These are phyloP conservation scores for Boloria euphrosyne DNA, from an alignment of 2,888 invertebrate genomes.

Conservation along the genomic window DNA sequence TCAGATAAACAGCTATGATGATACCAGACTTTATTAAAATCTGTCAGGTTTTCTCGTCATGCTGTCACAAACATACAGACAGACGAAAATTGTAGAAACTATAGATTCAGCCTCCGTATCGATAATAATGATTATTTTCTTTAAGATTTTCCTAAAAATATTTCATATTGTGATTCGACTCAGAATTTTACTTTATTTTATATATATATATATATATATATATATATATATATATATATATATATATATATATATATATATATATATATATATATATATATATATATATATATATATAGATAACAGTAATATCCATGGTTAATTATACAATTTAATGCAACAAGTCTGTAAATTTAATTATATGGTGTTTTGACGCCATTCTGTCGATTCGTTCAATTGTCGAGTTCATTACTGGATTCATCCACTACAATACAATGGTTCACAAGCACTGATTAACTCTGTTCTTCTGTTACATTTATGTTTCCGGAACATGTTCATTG, in stretches of 20 bases:
- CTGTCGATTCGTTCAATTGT: conserved; percentile 25
- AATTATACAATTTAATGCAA: not conserved
- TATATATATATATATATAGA: not conserved
- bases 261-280: conserved; percentile 9
- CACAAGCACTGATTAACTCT: conserved; percentile 10
- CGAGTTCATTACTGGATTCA: conserved; percentile 22
- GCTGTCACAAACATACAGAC: too few relatives aligned
- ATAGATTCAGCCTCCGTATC: too few relatives aligned
- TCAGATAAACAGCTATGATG: too few relatives aligned
- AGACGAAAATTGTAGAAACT: too few relatives aligned
- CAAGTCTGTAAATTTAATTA: conserved; percentile 25
- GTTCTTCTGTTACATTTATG: conserved; percentile 13
- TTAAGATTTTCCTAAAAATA: not conserved
- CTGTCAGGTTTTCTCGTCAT: too few relatives aligned
- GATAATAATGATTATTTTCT: too few relatives aligned
- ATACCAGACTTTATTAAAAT: too few relatives aligned
- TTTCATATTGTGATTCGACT: not conserved
- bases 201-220: conserved; percentile 4
- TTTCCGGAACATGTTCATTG: conserved; percentile 11
- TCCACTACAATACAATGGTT: conserved; percentile 29
- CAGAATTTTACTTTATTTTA: not conserved
- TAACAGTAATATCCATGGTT: conserved; percentile 7
- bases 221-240: conserved; percentile 5
- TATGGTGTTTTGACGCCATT: conserved; percentile 25
- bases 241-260: conserved; percentile 8